Percentiles rank a stretch among this genome's conserved stretches.
Evolutionary conservation across 2,888 invertebrate species (phyloP).

Genomic region (Cabera pusaria): DNA sequence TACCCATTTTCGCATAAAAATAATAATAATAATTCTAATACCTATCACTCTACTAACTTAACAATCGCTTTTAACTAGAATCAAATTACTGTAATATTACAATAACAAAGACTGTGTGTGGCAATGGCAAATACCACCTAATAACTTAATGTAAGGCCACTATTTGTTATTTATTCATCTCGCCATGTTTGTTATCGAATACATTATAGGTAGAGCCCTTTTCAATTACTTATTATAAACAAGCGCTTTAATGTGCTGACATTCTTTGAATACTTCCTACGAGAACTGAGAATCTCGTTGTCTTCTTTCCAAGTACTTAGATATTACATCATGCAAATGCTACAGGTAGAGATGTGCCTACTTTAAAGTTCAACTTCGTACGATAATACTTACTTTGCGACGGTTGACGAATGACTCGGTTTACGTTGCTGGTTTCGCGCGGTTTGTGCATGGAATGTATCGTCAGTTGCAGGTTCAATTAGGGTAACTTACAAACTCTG

Average conservation of each 20-base stretch:
- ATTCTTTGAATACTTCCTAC: constrained; percentile 18
- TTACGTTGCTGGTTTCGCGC: too few species aligned
- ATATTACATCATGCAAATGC: background rate
- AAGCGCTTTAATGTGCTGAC: constrained; percentile 7
- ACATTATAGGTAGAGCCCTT: constrained; percentile 5
- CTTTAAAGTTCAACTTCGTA: too few species aligned
- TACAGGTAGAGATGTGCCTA: background rate
- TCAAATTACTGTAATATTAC: constrained; percentile 19
- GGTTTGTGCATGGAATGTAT: too few species aligned
- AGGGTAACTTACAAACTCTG: too few species aligned
- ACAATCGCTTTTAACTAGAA: background rate
- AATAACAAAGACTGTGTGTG: constrained; percentile 16
- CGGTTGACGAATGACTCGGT: too few species aligned
- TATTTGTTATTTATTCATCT: constrained; percentile 15
- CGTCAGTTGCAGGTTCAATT: too few species aligned
- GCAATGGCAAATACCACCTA: constrained; percentile 8
- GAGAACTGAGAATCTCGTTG: constrained; percentile 9
- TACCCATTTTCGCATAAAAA: too few species aligned
- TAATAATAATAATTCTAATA: background rate
- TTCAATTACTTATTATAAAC: constrained; percentile 13
- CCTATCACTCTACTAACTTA: background rate
- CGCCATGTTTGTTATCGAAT: constrained; percentile 1
- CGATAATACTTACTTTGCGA: too few species aligned
- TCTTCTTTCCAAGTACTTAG: constrained; percentile 3
- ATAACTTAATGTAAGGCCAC: constrained; percentile 5